Evolutionary conservation across 2,888 invertebrate species (phyloP).

Genomic region (Melitaea athalia): DNA sequence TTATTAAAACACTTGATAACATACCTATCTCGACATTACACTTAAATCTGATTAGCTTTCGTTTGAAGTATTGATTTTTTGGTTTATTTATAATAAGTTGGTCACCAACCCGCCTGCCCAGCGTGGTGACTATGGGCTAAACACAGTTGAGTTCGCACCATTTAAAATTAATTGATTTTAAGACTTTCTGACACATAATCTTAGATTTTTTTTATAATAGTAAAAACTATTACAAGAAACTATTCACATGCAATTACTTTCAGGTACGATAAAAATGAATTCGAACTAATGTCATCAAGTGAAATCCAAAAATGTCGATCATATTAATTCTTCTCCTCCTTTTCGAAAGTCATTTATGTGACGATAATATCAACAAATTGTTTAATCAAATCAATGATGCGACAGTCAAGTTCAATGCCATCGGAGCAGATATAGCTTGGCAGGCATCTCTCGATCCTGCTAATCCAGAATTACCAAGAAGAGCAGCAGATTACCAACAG

Average conservation of each 20-base stretch:
- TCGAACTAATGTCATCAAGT: neutral
- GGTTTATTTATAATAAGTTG: too few species aligned
- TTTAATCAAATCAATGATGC: slow-evolving; percentile 63
- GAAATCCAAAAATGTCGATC: slow-evolving; percentile 18
- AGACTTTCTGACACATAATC: too few species aligned
- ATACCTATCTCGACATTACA: slow-evolving; percentile 24
- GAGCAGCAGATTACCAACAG: slow-evolving; percentile 54
- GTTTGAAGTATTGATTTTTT: slow-evolving; percentile 5
- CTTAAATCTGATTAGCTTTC: slow-evolving; percentile 22
- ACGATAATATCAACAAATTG: slow-evolving; percentile 45
- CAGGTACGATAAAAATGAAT: neutral
- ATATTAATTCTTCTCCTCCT: slow-evolving; percentile 26
- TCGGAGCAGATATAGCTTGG: slow-evolving; percentile 70
- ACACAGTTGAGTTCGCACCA: too few species aligned
- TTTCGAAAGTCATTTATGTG: slow-evolving; percentile 41
- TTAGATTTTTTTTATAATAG: too few species aligned
- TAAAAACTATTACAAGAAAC: too few species aligned
- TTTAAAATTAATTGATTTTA: too few species aligned
- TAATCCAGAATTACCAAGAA: slow-evolving; percentile 49
- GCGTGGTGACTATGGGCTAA: too few species aligned
- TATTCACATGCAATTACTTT: too few species aligned
- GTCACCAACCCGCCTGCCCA: too few species aligned
- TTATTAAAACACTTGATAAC: slow-evolving; percentile 28
- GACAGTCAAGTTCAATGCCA: slow-evolving; percentile 55
- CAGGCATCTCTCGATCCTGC: slow-evolving; percentile 58